Evolutionary conservation across 2,797 vertebrate genomes (phyloP).

Genomic region (Ispidina picta): DNA sequence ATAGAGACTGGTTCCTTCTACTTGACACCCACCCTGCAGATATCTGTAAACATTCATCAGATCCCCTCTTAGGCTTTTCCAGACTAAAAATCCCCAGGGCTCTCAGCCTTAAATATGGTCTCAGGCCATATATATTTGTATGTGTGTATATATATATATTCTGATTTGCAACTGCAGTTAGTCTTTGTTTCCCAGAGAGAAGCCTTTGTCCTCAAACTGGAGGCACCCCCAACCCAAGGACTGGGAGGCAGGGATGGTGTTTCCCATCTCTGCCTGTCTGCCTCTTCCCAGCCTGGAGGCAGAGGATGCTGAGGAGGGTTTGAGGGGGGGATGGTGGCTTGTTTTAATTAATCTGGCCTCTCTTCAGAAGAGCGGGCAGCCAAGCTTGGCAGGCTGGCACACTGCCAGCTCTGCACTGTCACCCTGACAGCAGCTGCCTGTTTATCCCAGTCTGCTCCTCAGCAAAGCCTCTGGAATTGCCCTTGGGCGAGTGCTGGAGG

Average conservation of each 20-base stretch:
- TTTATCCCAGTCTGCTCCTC: not conserved
- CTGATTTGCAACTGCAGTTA: not conserved
- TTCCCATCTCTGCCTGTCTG: not conserved
- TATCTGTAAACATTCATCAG: too few relatives aligned
- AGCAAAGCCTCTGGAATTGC: not conserved
- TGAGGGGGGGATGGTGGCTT: not conserved
- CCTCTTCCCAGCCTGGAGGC: not conserved
- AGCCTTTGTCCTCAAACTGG: not conserved
- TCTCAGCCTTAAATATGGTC: too few relatives aligned
- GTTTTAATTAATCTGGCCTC: conserved; percentile 48
- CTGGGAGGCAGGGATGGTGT: not conserved
- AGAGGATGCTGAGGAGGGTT: not conserved
- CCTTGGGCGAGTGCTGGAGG: not conserved
- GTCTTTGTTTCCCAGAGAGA: not conserved
- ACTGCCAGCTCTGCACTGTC: not conserved
- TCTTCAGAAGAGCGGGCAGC: not conserved
- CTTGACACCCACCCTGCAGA: too few relatives aligned
- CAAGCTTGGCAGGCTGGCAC: not conserved
- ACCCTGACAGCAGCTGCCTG: conserved; percentile 3
- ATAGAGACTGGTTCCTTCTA: too few relatives aligned
- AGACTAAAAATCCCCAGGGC: too few relatives aligned
- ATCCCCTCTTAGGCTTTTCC: too few relatives aligned
- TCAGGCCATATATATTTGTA: not conserved
- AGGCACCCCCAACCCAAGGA: not conserved
- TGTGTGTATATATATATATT: too few relatives aligned